Conservation (phyloP, 2,797 vertebrate genomes). For the Pampus argenteus region DNA sequence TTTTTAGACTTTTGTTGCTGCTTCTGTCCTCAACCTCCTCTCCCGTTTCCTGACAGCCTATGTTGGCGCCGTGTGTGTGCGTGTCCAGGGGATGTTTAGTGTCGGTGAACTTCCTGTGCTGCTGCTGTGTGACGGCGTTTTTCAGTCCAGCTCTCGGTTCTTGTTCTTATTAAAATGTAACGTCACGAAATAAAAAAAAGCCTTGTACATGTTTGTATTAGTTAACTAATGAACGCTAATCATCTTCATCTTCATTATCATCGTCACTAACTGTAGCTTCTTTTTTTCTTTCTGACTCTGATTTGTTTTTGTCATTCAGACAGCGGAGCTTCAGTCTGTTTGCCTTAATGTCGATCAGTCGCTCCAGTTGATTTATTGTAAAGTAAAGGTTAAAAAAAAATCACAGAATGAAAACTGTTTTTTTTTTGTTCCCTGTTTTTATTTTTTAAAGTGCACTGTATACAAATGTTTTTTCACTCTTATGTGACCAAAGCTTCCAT, state of each 20-base stretch:
- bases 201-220: slow-evolving; percentile 88
- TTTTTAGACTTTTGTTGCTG: background rate
- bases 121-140: slow-evolving; percentile 72
- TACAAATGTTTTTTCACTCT: slow-evolving; percentile 82
- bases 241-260: slow-evolving; percentile 63
- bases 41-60: slow-evolving; percentile 66
- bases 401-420: slow-evolving; percentile 61
- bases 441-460: slow-evolving; percentile 79
- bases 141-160: slow-evolving; percentile 80
- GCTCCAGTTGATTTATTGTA: slow-evolving; percentile 87
- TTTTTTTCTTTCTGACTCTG: slow-evolving; percentile 40
- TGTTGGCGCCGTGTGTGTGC: slow-evolving; percentile 53
- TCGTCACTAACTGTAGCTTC: slow-evolving; percentile 46
- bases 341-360: slow-evolving; percentile 93
- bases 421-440: slow-evolving; percentile 8
- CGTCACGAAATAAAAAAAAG: slow-evolving; percentile 82
- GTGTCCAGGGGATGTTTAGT: slow-evolving; percentile 73
- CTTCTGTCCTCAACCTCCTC: slow-evolving; percentile 60
- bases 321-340: slow-evolving; percentile 89
- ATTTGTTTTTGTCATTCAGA: slow-evolving; percentile 86
- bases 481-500: slow-evolving; percentile 85
- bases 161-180: slow-evolving; percentile 86
- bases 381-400: slow-evolving; percentile 85
- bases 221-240: slow-evolving; percentile 86
- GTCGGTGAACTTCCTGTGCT: slow-evolving; percentile 78